phyloP scores from a whole-genome alignment of 37 sponge, comb jelly and placozoan species.

The Beroe forskalii region DNA sequence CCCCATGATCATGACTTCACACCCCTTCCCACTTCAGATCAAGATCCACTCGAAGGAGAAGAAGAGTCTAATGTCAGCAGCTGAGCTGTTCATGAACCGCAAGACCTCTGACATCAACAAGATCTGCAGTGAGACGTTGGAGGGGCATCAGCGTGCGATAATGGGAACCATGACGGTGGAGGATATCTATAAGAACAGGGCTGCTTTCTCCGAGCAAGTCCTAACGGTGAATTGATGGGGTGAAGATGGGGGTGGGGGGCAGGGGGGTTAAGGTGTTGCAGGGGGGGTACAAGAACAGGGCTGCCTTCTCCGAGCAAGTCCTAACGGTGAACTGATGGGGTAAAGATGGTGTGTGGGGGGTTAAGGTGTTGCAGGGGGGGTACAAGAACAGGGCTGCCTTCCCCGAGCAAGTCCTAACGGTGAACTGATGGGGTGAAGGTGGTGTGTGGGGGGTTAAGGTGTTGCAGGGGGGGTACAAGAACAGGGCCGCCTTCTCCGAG shows the following conservation, averaged over 20 bases:
- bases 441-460: slow-evolving; percentile 71
- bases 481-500: slow-evolving; percentile 66
- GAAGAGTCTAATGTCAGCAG: slow-evolving; percentile 64
- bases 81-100: slow-evolving; percentile 60
- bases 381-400: slow-evolving; percentile 66
- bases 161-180: slow-evolving; percentile 73
- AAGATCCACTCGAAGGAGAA: slow-evolving; percentile 65
- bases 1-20: no score
- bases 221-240: slow-evolving; percentile 48
- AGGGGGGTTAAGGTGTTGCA: slow-evolving; percentile 70
- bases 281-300: slow-evolving; percentile 66
- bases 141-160: slow-evolving; percentile 70
- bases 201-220: slow-evolving; percentile 66
- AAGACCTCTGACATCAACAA: slow-evolving; percentile 7
- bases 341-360: no score
- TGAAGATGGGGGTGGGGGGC: no score
- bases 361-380: slow-evolving; percentile 67
- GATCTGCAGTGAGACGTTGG: slow-evolving; percentile 55
- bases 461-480: slow-evolving; percentile 66
- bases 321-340: slow-evolving; percentile 48
- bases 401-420: slow-evolving; percentile 66
- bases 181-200: slow-evolving; percentile 67
- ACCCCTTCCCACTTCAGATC: slow-evolving; percentile 56
- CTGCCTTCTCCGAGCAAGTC: slow-evolving; percentile 66
- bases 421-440: no score